Evolutionary conservation across 2,888 invertebrate species (phyloP).

Genomic region (Sphecodes monilicornis): DNA sequence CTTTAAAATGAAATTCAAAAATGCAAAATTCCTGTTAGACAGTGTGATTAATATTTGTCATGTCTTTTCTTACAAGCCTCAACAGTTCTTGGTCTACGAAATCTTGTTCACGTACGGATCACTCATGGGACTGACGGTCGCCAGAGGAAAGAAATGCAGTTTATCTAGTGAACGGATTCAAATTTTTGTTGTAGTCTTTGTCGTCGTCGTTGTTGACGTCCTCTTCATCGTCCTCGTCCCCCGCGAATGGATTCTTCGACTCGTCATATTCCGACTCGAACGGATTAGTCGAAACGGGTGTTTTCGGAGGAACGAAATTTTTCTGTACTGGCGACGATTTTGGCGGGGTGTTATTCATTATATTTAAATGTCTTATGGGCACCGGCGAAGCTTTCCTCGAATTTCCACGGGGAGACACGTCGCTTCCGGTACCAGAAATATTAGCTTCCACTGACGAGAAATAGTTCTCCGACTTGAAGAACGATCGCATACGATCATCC

Average conservation of each 20-base stretch:
- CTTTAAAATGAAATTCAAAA: background rate
- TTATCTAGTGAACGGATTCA: constrained; percentile 89
- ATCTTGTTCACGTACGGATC: constrained; percentile 14
- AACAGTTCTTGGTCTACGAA: constrained; percentile 27
- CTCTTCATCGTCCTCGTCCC: constrained; percentile 84
- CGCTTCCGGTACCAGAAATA: constrained; percentile 79
- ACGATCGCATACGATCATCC: constrained; percentile 69
- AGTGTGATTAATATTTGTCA: constrained; percentile 20
- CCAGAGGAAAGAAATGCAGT: constrained; percentile 25
- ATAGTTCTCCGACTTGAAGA: constrained; percentile 82
- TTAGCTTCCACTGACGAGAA: constrained; percentile 88
- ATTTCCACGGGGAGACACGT: constrained; percentile 68
- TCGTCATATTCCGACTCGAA: constrained; percentile 84
- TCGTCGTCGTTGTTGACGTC: constrained; percentile 87
- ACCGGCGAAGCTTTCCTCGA: constrained; percentile 78
- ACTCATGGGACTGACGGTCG: constrained; percentile 2
- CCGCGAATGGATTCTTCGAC: constrained; percentile 88
- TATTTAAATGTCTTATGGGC: constrained; percentile 75
- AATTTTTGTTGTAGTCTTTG: constrained; percentile 91
- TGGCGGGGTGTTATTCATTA: constrained; percentile 78
- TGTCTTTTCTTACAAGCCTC: constrained; percentile 20
- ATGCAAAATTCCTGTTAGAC: background rate
- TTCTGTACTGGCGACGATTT: constrained; percentile 80
- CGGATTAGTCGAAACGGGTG: constrained; percentile 82
- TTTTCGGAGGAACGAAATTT: constrained; percentile 78